Conservation (phyloP, 2,113 vertebrate species). For the Ptyas mucosa region DNA sequence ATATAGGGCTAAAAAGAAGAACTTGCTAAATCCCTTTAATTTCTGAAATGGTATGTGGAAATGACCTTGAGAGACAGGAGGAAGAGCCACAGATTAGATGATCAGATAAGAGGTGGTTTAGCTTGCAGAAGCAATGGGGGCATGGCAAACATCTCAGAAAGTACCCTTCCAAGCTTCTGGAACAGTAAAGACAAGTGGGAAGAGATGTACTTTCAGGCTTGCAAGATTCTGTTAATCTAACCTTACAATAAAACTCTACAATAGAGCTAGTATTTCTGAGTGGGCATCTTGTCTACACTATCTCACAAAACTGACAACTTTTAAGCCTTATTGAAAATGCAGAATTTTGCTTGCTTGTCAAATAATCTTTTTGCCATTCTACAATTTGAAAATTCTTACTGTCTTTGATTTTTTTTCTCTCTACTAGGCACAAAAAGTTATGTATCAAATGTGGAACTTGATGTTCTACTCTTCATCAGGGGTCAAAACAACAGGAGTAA, state of each 20-base stretch:
- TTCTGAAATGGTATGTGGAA: background rate
- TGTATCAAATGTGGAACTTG: slow-evolving; percentile 57
- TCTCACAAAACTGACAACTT: background rate
- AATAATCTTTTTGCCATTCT: background rate
- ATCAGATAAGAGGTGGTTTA: background rate
- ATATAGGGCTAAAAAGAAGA: background rate
- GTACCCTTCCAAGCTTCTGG: background rate
- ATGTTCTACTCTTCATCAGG: slow-evolving; percentile 62
- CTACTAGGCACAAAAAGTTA: slow-evolving; percentile 57
- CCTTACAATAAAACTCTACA: background rate
- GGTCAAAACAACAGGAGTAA: slow-evolving; percentile 51
- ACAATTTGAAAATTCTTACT: background rate
- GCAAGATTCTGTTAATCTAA: background rate
- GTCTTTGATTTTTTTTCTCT: background rate
- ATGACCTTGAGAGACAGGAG: background rate
- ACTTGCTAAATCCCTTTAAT: background rate
- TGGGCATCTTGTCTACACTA: background rate
- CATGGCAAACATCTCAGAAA: background rate
- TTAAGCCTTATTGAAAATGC: background rate
- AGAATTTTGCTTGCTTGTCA: too few species aligned
- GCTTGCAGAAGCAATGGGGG: background rate
- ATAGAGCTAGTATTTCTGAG: background rate
- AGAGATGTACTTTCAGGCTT: background rate
- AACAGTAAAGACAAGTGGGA: background rate
- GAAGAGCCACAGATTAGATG: background rate